These are phyloP conservation scores for Paratilapia polleni DNA, from an alignment of 2,113 vertebrate species.

Conservation along the genomic window DNA sequence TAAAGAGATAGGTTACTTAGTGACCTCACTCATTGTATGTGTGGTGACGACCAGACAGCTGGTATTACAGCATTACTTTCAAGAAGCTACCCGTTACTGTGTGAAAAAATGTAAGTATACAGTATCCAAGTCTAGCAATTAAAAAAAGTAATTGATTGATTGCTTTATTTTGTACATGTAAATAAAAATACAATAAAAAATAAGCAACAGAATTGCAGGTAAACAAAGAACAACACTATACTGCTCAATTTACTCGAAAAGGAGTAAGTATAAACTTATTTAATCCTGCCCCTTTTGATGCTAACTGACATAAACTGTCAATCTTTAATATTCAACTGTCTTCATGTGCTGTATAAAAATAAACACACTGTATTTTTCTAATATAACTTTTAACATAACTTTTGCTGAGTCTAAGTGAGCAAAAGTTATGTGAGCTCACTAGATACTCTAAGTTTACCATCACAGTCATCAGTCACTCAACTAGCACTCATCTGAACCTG, in stretches of 20 bases:
- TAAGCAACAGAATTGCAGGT: too few species aligned
- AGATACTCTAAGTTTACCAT: neutral
- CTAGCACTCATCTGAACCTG: constrained; percentile 39
- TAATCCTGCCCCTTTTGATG: too few species aligned
- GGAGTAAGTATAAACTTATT: too few species aligned
- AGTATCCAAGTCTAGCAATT: too few species aligned
- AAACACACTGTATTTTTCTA: neutral
- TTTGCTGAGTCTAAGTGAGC: neutral
- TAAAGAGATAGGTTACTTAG: neutral
- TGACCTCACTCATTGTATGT: neutral
- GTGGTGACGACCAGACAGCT: constrained; percentile 34
- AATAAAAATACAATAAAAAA: too few species aligned
- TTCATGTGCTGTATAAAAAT: neutral
- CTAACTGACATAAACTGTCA: neutral
- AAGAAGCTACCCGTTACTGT: neutral
- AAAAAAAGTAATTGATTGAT: too few species aligned
- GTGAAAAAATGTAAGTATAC: neutral
- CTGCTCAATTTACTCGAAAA: too few species aligned
- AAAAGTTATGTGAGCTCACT: constrained; percentile 18
- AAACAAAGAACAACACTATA: too few species aligned
- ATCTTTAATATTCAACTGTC: neutral
- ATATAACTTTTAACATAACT: neutral
- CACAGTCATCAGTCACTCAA: neutral
- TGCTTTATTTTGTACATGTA: too few species aligned
- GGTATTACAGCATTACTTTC: constrained; percentile 17